These are phyloP conservation scores for Pheosia tremula DNA, from an alignment of 2,888 invertebrate genomes.

Conservation along the genomic window DNA sequence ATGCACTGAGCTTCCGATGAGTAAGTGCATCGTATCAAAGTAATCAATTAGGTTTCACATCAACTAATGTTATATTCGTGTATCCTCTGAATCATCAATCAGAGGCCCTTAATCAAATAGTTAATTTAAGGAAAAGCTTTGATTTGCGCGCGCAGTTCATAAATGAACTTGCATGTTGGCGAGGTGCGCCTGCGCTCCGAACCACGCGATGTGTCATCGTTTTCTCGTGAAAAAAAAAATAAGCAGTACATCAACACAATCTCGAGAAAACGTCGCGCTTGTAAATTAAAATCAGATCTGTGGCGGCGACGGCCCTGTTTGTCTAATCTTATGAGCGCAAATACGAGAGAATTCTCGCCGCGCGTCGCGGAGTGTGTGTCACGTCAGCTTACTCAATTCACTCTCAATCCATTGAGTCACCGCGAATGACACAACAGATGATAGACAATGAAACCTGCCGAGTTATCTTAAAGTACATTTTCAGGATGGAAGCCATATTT, in stretches of 20 bases:
- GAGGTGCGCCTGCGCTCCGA: background rate
- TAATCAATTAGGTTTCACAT: background rate
- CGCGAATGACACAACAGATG: constrained; percentile 4
- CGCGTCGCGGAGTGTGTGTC: constrained; percentile 13
- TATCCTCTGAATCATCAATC: background rate
- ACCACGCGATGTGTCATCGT: constrained; percentile 12
- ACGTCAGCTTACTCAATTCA: constrained; percentile 12
- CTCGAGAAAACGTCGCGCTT: background rate
- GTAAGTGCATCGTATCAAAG: background rate
- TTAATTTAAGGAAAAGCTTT: background rate
- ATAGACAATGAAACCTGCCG: background rate
- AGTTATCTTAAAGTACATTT: background rate
- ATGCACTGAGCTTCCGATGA: too few species aligned
- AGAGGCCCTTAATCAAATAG: background rate
- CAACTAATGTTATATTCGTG: background rate
- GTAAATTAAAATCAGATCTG: constrained; percentile 19
- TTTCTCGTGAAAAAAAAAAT: constrained; percentile 7
- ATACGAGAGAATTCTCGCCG: background rate
- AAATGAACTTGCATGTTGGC: too few species aligned
- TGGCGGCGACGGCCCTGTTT: constrained; percentile 2
- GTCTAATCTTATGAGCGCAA: background rate
- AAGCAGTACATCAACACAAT: constrained; percentile 7
- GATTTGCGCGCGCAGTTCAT: background rate
- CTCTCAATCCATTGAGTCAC: constrained; percentile 20
- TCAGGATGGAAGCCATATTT: background rate